Percentiles rank a stretch among this genome's conserved stretches.
These are phyloP conservation scores for Cephus cinctus DNA, from an alignment of 1,140 invertebrate genomes.

Conservation along the genomic window DNA sequence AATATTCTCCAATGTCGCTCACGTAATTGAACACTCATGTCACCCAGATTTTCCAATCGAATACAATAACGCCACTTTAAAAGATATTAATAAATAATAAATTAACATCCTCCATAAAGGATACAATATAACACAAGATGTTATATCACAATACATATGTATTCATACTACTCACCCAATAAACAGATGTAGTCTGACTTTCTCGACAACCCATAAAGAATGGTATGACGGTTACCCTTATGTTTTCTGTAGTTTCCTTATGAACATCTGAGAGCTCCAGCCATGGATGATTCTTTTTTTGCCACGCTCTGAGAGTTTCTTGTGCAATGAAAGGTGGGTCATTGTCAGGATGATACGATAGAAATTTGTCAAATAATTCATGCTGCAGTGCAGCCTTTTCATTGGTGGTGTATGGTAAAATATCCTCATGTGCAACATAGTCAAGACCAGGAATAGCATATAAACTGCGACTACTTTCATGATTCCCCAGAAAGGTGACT, in stretches of 20 bases:
- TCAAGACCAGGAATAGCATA: constrained; percentile 95
- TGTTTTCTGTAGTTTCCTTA: constrained; percentile 94
- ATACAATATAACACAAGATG: constrained; percentile 10
- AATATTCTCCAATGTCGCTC: constrained; percentile 98
- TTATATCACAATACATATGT: no score
- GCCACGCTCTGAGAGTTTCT: constrained; percentile 92
- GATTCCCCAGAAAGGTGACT: constrained; percentile 95
- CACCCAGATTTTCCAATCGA: constrained; percentile 89
- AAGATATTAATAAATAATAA: constrained; percentile 2
- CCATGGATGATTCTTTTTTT: constrained; percentile 97
- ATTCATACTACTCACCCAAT: constrained; percentile 76
- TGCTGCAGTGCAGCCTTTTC: constrained; percentile 86
- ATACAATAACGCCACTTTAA: constrained; percentile 93
- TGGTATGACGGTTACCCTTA: constrained; percentile 94
- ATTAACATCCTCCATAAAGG: background rate
- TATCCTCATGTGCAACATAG: constrained; percentile 96
- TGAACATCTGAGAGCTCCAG: constrained; percentile 96
- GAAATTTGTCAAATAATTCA: constrained; percentile 95
- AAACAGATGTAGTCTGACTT: constrained; percentile 84
- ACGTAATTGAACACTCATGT: constrained; percentile 84
- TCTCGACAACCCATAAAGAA: constrained; percentile 96
- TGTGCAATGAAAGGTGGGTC: constrained; percentile 86
- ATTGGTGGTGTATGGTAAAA: constrained; percentile 80
- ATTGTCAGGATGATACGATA: constrained; percentile 76
- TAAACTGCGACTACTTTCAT: constrained; percentile 88